Base-by-base conservation (phyloP, 92 coral and sea anemone genomes). In the Parazoanthus darwini region DNA sequence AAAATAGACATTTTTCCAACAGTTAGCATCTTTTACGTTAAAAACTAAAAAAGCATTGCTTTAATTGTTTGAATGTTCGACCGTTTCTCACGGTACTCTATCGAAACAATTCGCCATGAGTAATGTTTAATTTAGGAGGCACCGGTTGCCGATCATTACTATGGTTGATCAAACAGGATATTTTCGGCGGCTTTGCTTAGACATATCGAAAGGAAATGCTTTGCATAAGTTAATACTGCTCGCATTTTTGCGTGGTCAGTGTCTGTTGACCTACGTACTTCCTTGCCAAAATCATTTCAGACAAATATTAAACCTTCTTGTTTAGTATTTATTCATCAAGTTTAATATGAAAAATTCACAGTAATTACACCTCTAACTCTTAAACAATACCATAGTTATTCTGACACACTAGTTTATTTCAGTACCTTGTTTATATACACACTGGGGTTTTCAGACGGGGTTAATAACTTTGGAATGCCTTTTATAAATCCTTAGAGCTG, bases 51-150 rank as follows among this genome's bases (percentile, higher is more conserved):
- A 7, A 76, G 8, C 16, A 18, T 36, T 76, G 46, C 18, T 22
- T 6, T 76, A 39, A 76, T 76, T 76, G 42, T 38, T 16, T 39
- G 29, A 38, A 63, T 22, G 70, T 23, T 20, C n/a, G 80, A 38
- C 80, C 42, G 80, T 51, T 76, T 76, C 80, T 76, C 80, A 76
- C 80, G 80, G 80, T 76, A 76, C 25, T 15, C 38, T 37, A 18
- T 76, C 48, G 10, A 39, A 42, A 16, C 46, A 36, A 42, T 76
- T 76, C 54, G 35, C 23, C 77, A 15, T 26, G 6, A 72, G 33
- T 39, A 76, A 22, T 22, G 54, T 22, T 63, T 6, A 76, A 37
- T 22, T 63, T 6, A 76, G 16, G 80, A 18, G 51, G 26, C 8
- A 74, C 20, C 39, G 0, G 79, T 36, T 74, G 46, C 79, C 50